Evolutionary conservation across 35 echinoderm and acorn worm species (phyloP).

Genomic region (Apostichopus californicus): DNA sequence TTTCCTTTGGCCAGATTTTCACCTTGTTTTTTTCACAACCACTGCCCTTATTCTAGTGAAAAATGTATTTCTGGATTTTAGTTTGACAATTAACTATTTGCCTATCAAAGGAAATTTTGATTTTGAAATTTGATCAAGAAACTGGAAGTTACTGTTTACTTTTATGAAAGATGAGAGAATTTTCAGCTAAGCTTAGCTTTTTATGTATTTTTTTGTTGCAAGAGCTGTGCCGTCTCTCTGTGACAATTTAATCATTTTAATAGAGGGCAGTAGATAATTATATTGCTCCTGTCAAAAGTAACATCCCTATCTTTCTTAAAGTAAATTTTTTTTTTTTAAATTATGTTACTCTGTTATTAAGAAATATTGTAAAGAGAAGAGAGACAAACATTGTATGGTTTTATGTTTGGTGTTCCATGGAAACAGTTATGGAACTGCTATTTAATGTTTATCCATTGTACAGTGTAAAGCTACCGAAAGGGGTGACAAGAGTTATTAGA

Average conservation of each 20-base stretch:
- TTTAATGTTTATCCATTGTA: slow-evolving; percentile 56
- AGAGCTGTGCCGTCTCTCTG: neutral
- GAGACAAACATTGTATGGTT: slow-evolving; percentile 21
- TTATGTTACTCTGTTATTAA: slow-evolving; percentile 29
- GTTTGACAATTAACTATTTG: too few species aligned
- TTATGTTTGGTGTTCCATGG: slow-evolving; percentile 35
- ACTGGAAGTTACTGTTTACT: neutral
- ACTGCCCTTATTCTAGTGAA: neutral
- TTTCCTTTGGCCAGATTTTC: neutral
- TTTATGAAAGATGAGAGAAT: slow-evolving; percentile 6
- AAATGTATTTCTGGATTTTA: neutral
- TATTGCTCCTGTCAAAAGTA: neutral
- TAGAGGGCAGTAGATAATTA: slow-evolving; percentile 5
- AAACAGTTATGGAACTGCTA: slow-evolving; percentile 5
- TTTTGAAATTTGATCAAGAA: neutral
- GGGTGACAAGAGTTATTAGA: slow-evolving; percentile 22
- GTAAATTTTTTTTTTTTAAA: neutral
- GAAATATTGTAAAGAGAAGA: slow-evolving; percentile 35
- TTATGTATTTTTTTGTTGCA: neutral
- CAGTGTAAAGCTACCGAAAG: slow-evolving; percentile 49
- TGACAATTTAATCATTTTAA: neutral
- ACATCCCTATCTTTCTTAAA: slow-evolving; percentile 18
- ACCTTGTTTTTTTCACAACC: neutral
- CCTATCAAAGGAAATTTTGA: neutral
- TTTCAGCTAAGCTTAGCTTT: slow-evolving; percentile 1